Percentiles rank a stretch among this genome's conserved stretches.
phyloP scores from a whole-genome alignment of 2,888 invertebrate species.

The Hymenopus coronatus region DNA sequence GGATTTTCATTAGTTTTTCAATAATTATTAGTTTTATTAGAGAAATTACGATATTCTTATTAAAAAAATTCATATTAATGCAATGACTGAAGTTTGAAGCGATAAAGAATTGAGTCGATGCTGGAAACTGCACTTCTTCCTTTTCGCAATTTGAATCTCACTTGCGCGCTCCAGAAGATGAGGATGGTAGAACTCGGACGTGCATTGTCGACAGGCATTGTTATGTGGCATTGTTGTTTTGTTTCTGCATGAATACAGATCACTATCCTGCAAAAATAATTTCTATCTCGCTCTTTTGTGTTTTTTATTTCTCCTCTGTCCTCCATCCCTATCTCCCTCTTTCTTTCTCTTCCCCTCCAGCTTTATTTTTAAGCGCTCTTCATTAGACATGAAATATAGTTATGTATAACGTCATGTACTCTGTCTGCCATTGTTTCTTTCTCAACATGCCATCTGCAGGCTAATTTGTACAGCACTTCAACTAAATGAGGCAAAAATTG shows the following conservation, averaged over 20 bases:
- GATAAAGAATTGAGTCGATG: background rate
- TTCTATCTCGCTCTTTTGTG: background rate
- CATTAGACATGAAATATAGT: background rate
- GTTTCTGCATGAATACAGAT: background rate
- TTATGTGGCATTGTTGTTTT: background rate
- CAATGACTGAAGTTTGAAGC: background rate
- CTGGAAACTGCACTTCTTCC: background rate
- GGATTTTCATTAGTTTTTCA: too few species aligned
- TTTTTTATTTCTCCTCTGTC: background rate
- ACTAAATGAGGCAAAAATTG: background rate
- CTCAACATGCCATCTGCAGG: background rate
- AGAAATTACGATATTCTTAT: background rate
- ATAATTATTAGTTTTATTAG: too few species aligned
- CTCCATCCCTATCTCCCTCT: too few species aligned
- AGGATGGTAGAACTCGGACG: background rate
- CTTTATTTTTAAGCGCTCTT: background rate
- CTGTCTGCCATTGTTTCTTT: background rate
- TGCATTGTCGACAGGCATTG: background rate
- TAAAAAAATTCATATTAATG: background rate
- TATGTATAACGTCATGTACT: background rate
- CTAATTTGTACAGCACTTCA: background rate
- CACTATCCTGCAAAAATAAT: background rate
- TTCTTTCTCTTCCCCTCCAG: background rate
- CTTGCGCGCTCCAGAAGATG: background rate
- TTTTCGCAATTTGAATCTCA: background rate